Evolutionary conservation across 2,113 vertebrate genomes (phyloP).

Genomic region (Terrapene triunguis): DNA sequence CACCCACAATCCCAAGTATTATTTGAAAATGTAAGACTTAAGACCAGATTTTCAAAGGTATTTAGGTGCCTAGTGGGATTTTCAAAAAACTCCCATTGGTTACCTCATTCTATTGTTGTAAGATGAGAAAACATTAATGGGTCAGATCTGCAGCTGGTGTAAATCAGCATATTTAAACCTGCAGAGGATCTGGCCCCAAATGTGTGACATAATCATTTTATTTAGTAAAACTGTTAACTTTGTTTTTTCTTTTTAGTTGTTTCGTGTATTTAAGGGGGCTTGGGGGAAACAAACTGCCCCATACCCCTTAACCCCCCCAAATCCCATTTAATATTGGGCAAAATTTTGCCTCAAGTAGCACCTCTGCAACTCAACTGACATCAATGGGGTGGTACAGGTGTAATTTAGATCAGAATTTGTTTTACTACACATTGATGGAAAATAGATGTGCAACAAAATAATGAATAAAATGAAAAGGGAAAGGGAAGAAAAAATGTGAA

Average conservation of each 20-base stretch:
- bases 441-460: background rate
- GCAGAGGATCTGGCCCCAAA: background rate
- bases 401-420: background rate
- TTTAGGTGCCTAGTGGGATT: background rate
- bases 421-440: background rate
- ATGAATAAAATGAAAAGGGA: background rate
- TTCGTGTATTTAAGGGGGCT: background rate
- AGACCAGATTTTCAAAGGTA: background rate
- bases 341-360: background rate
- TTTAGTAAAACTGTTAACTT: background rate
- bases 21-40: background rate
- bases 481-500: background rate
- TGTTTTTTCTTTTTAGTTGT: background rate
- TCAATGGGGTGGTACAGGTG: background rate
- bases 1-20: background rate
- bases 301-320: background rate
- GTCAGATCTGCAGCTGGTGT: background rate
- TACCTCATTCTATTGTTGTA: background rate
- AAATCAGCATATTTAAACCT: background rate
- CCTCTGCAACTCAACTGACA: background rate
- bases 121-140: background rate
- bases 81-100: background rate
- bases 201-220: accelerated
- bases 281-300: background rate
- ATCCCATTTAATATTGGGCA: background rate